A percentile compares a stretch with the other conserved stretches of the same genome.
phyloP scores from a whole-genome alignment of 2,888 invertebrate species.

The Aplocera efformata region DNA sequence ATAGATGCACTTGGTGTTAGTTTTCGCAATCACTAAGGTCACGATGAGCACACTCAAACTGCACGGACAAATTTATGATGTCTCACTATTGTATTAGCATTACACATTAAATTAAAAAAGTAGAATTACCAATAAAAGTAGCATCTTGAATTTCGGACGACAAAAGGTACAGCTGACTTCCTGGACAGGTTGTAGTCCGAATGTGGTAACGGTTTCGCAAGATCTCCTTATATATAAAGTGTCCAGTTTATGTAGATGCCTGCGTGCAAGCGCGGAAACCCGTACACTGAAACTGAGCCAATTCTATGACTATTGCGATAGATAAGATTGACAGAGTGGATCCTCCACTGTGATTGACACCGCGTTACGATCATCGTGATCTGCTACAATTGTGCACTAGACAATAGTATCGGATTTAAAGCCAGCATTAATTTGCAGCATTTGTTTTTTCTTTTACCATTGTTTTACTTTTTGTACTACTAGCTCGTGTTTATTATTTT shows the following conservation, averaged over 20 bases:
- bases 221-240: conserved; percentile 71
- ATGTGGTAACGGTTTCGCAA: conserved; percentile 75
- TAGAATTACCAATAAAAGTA: conserved; percentile 35
- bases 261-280: conserved; percentile 48
- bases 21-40: conserved; percentile 22
- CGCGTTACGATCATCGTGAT: conserved; percentile 46
- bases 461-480: too few relatives aligned
- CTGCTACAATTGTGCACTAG: conserved; percentile 8
- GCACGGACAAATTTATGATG: conserved; percentile 1
- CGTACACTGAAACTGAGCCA: conserved; percentile 67
- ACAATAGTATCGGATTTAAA: conserved; percentile 6
- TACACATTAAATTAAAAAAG: too few relatives aligned
- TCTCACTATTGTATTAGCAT: neutral
- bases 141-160: conserved; percentile 55
- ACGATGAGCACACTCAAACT: conserved; percentile 1
- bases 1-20: conserved; percentile 18
- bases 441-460: too few relatives aligned
- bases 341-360: conserved; percentile 50
- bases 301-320: conserved; percentile 54
- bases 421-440: too few relatives aligned
- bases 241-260: conserved; percentile 49
- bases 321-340: conserved; percentile 52
- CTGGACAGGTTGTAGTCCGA: conserved; percentile 69
- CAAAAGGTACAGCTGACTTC: conserved; percentile 66
- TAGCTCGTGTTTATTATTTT: too few relatives aligned